phyloP scores from a whole-genome alignment of 2,888 invertebrate species.

The Junonia oenone region DNA sequence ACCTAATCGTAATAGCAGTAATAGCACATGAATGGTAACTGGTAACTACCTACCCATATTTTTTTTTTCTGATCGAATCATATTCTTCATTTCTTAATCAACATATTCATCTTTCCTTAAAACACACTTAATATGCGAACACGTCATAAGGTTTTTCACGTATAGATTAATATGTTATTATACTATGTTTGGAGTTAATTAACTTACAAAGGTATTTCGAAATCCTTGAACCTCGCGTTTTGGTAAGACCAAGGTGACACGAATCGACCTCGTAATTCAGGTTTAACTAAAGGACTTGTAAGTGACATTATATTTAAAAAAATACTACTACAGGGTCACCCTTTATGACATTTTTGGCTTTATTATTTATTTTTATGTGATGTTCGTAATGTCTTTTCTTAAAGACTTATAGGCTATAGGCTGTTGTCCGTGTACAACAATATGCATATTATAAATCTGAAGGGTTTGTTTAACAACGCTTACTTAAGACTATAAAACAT shows the following conservation, averaged over 20 bases:
- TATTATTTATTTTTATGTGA: not conserved
- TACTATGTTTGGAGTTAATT: not conserved
- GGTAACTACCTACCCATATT: too few relatives aligned
- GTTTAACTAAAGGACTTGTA: conserved; percentile 15
- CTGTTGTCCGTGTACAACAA: too few relatives aligned
- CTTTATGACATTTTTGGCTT: not conserved
- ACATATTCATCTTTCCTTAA: too few relatives aligned
- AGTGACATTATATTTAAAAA: conserved; percentile 22
- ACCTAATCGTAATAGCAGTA: too few relatives aligned
- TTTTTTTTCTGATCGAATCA: too few relatives aligned
- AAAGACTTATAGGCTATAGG: not conserved
- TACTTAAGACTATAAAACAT: too few relatives aligned
- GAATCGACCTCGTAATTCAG: conserved; percentile 18
- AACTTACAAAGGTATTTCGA: not conserved
- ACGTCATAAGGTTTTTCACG: not conserved
- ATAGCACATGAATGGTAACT: too few relatives aligned
- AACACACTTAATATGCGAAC: too few relatives aligned
- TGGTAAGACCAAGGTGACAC: conserved; percentile 15
- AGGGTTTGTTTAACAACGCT: too few relatives aligned
- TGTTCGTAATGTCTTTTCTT: not conserved
- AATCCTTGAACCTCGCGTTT: conserved; percentile 18
- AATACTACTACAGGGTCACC: conserved; percentile 10
- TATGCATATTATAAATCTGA: too few relatives aligned
- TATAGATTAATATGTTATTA: not conserved
- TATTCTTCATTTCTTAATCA: too few relatives aligned